These are phyloP conservation scores for Zaprionus davidi DNA, from an alignment of 1,140 invertebrate genomes.

Conservation along the genomic window DNA sequence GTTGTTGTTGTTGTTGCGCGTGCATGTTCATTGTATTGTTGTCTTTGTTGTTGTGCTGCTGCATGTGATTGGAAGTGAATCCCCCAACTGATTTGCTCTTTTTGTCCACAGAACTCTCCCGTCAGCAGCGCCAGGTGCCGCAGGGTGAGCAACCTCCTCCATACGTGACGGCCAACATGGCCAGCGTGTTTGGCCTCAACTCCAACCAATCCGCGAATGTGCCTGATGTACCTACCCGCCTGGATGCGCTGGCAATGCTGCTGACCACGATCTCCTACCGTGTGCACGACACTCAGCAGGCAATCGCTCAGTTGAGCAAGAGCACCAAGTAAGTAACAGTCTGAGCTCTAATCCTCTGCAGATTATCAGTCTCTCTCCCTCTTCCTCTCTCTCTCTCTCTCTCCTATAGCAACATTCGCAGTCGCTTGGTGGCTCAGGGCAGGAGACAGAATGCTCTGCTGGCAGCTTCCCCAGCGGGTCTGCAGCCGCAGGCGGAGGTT, in stretches of 20 bases:
- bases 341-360: background rate
- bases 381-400: too few relatives aligned
- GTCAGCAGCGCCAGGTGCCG: constrained; percentile 25
- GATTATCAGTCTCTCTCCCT: background rate
- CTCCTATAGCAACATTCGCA: constrained; percentile 17
- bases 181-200: constrained; percentile 14
- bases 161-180: background rate
- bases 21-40: background rate
- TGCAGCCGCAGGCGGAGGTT: background rate
- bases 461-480: background rate
- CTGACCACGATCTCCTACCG: constrained; percentile 58
- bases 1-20: constrained; percentile 30
- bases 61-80: background rate
- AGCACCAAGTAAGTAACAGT: constrained; percentile 49
- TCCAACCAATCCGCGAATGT: background rate
- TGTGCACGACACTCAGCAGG: constrained; percentile 42
- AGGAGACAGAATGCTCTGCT: constrained; percentile 4
- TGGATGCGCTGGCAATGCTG: constrained; percentile 65
- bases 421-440: constrained; percentile 8
- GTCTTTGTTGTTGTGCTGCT: constrained; percentile 5
- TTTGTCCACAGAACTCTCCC: constrained; percentile 44
- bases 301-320: constrained; percentile 36
- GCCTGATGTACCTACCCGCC: constrained; percentile 34
- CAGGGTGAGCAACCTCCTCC: background rate
- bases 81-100: background rate